Conservation (phyloP, 2,797 vertebrate species). For the Crypturellus tataupa region DNA sequence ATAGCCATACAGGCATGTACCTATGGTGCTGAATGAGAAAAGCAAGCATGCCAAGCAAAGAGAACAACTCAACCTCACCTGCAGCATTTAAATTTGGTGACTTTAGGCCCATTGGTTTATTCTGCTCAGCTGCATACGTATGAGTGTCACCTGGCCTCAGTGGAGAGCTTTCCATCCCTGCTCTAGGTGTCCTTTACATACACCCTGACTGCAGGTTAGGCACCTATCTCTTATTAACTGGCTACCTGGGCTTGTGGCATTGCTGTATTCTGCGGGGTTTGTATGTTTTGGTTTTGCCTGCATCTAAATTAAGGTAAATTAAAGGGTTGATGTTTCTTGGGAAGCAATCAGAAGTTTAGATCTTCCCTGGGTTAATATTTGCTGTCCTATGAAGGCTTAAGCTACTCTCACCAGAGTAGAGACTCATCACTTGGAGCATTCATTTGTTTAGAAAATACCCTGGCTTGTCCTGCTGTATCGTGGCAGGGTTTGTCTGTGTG, state of each 20-base stretch:
- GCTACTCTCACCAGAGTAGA: neutral
- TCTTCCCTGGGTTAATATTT: slow-evolving; percentile 29
- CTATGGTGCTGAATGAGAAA: neutral
- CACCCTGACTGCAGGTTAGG: rapidly evolving
- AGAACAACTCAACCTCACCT: neutral
- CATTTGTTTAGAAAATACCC: neutral
- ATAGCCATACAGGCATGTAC: rapidly evolving
- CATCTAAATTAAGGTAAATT: neutral
- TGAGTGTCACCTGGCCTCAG: neutral
- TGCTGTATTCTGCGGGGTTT: neutral
- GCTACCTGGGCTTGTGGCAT: rapidly evolving
- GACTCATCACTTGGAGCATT: neutral
- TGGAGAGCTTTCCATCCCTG: neutral
- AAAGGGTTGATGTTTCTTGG: slow-evolving; percentile 44
- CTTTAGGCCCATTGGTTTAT: neutral
- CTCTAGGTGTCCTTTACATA: rapidly evolving
- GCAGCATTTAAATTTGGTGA: neutral
- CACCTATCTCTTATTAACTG: neutral
- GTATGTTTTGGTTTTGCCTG: neutral
- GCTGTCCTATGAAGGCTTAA: slow-evolving; percentile 1
- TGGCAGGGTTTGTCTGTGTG: neutral
- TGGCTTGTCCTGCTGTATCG: neutral
- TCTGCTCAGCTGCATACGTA: neutral
- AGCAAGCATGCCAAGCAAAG: neutral
- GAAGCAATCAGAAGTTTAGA: slow-evolving; percentile 53